phyloP scores from a whole-genome alignment of 2,888 invertebrate genomes.

The Tethea ocularis region DNA sequence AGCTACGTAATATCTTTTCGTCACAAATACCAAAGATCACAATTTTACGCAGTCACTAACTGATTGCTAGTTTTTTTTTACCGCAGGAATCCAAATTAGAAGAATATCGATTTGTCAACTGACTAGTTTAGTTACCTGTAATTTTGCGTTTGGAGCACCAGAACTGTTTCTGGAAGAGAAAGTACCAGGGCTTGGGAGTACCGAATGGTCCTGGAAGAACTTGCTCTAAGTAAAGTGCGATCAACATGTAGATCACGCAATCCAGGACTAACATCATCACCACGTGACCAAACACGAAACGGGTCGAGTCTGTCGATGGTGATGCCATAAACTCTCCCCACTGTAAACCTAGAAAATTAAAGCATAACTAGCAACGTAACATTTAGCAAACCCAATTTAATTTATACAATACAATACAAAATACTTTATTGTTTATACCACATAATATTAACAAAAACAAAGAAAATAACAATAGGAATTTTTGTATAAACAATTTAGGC shows the following conservation, averaged over 20 bases:
- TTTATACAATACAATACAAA: no score
- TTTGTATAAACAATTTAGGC: background rate
- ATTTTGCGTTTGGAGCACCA: conserved; percentile 71
- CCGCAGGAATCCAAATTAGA: no score
- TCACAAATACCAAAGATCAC: no score
- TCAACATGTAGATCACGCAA: conserved; percentile 86
- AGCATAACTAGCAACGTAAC: background rate
- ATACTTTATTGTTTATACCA: no score
- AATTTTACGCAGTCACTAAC: no score
- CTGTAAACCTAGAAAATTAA: conserved; percentile 75
- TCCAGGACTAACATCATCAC: conserved; percentile 89
- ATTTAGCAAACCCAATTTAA: background rate
- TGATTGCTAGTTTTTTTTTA: no score
- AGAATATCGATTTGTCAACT: background rate
- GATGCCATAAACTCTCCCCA: conserved; percentile 86
- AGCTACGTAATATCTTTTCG: no score
- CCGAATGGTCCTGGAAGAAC: conserved; percentile 94
- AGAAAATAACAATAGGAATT: no score
- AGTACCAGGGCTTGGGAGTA: conserved; percentile 92
- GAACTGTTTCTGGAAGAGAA: conserved; percentile 85
- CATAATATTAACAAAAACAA: no score
- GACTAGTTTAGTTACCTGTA: conserved; percentile 17
- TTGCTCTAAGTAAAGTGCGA: conserved; percentile 94
- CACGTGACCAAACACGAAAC: conserved; percentile 87
- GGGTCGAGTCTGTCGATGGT: conserved; percentile 86